Base-by-base conservation (phyloP, 2,113 vertebrate genomes). In the Centrocercus urophasianus region DNA sequence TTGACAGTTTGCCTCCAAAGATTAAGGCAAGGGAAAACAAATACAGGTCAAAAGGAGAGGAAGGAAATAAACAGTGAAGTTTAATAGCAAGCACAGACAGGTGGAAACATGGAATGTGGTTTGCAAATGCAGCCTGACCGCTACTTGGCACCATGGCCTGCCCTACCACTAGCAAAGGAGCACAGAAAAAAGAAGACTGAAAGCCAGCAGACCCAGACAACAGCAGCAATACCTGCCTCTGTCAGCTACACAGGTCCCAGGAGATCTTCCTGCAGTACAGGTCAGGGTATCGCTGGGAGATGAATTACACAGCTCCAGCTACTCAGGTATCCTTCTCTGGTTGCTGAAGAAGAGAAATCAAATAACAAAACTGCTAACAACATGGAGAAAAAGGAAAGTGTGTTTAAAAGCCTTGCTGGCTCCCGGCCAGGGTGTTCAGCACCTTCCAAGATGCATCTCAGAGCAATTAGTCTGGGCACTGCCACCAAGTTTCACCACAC, bases 321-420 rank as follows among this genome's bases (percentile, higher is more conserved):
- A n/a, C 94, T 94, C 93, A 48, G 17, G 65, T 94, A 70, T 36
- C 90, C 67, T 65, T 61, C 74, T 52, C 67, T 21, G 38, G 59
- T 59, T 94, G 76, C 67, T 67, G 10, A 27, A 25, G 73, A 36
- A 65, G 82, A 93, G 50, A 92, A 92, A 90, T 88, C 76, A 86
- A 90, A 93, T 83, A 90, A 83, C 40, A 90, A 65, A 86, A 73
- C 64, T 70, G n/a, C 48, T 27, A 96, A 83, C 59, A 65, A 21
- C 0, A 0, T 5, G 18, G 16, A 10, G 5, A 13, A 28, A 38
- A 38, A 40, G 38, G 34, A 85, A 91, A 92, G 79, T 54, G 64
- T 38, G 60, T 86, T 83, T 92, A 93, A 96, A 93, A 96, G 93
- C 66, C 43, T 87, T 48, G 47, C 59, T 95, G 94, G 89, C 77